phyloP scores from a whole-genome alignment of 2,797 vertebrate genomes.

The Gallinago stenura region DNA sequence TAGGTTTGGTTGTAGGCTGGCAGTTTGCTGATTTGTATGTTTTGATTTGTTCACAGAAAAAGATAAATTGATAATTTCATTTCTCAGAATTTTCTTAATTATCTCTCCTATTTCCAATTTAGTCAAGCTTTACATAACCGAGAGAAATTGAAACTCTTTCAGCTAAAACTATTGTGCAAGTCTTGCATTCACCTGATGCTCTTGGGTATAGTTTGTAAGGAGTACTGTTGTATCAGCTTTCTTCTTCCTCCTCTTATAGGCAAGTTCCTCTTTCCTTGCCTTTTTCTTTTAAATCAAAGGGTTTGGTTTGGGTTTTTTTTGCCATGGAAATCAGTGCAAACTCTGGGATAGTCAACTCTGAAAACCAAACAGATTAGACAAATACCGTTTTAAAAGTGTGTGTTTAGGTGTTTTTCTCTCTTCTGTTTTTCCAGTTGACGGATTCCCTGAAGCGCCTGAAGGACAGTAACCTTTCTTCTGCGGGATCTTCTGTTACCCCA shows the following conservation, averaged over 20 bases:
- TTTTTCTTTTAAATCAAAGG: not conserved
- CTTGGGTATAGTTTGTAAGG: not conserved
- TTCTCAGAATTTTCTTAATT: not conserved
- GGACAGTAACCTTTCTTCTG: slow-evolving; percentile 83
- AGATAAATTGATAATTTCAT: not conserved
- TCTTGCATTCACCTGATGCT: not conserved
- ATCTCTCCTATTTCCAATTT: not conserved
- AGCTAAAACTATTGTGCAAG: not conserved
- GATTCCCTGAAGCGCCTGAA: slow-evolving; percentile 92
- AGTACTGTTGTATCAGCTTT: not conserved
- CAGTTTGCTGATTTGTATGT: not conserved
- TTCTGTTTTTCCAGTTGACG: slow-evolving; percentile 79
- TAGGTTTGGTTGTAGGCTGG: not conserved
- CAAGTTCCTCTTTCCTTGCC: not conserved
- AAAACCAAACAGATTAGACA: not conserved
- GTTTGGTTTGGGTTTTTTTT: not conserved
- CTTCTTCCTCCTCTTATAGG: not conserved
- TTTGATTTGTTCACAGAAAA: not conserved
- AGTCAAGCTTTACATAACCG: not conserved
- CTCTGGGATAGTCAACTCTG: not conserved
- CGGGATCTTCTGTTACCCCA: slow-evolving; percentile 85
- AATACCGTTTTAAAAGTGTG: not conserved
- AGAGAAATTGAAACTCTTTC: not conserved
- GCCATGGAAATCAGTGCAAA: rapidly evolving
- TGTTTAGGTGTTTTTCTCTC: slow-evolving; percentile 28